These are phyloP conservation scores for Romanogobio albipinnatus DNA, from an alignment of 2,113 vertebrate genomes.

Conservation along the genomic window DNA sequence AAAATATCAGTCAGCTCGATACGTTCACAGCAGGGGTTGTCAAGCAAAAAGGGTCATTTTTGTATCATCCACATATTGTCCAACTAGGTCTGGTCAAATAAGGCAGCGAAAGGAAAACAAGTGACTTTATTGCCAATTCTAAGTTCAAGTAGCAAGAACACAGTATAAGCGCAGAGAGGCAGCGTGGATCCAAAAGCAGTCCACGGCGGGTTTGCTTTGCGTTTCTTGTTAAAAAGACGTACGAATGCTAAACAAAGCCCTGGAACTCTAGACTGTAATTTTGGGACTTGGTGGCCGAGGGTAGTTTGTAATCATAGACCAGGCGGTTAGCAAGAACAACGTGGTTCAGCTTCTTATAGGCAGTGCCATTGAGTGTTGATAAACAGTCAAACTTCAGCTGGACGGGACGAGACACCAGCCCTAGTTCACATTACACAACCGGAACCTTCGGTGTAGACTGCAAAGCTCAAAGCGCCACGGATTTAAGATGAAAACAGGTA, in stretches of 20 bases:
- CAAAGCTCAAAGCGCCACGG: background rate
- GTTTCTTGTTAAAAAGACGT: constrained; percentile 40
- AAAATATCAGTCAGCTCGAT: constrained; percentile 19
- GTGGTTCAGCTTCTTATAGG: constrained; percentile 50
- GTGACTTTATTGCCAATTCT: constrained; percentile 63
- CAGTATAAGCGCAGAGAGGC: constrained; percentile 19
- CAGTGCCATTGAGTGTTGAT: constrained; percentile 49
- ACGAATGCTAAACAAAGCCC: constrained; percentile 55
- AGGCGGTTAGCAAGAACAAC: constrained; percentile 46
- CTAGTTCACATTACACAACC: background rate
- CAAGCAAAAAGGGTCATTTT: background rate
- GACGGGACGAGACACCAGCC: constrained; percentile 35
- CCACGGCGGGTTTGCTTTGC: constrained; percentile 29
- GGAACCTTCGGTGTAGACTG: background rate
- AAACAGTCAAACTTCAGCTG: constrained; percentile 50
- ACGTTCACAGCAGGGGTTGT: background rate
- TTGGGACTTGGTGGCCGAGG: constrained; percentile 48
- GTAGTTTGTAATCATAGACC: constrained; percentile 55
- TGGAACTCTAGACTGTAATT: constrained; percentile 54
- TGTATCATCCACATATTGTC: constrained; percentile 52
- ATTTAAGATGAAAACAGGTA: constrained; percentile 6
- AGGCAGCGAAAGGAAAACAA: constrained; percentile 62
- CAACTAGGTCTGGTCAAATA: constrained; percentile 32
- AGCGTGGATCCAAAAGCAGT: constrained; percentile 35
- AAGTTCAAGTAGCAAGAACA: constrained; percentile 52